A percentile compares a stretch with the other conserved stretches of the same genome.
Evolutionary conservation across 2,888 invertebrate species (phyloP).

Genomic region (Drosophila mimetica): DNA sequence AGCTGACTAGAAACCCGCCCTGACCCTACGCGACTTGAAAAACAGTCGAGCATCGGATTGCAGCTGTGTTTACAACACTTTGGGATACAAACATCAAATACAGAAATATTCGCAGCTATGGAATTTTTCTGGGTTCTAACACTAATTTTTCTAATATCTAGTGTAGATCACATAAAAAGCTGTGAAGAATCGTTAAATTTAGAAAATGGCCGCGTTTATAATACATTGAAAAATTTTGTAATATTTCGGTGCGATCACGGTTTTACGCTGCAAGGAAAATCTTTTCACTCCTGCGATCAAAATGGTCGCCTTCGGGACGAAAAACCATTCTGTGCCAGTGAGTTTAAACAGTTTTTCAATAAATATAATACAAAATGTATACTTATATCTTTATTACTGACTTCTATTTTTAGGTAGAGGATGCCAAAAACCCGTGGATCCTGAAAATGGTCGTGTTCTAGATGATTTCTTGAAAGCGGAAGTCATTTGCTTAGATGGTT

Average conservation of each 20-base stretch:
- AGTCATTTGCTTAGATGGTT: constrained; percentile 89
- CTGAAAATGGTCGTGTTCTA: constrained; percentile 86
- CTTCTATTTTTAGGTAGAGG: constrained; percentile 85
- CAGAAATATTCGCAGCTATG: background rate
- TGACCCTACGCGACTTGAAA: background rate
- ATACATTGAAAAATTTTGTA: background rate
- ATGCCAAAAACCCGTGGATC: constrained; percentile 85
- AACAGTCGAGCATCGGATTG: background rate
- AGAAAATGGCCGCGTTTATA: constrained; percentile 25
- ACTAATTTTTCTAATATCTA: background rate
- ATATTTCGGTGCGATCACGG: constrained; percentile 28
- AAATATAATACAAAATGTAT: too few species aligned
- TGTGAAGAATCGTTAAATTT: constrained; percentile 33
- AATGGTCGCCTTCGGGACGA: constrained; percentile 48
- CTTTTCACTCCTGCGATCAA: constrained; percentile 1
- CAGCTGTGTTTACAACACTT: background rate
- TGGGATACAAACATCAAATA: background rate
- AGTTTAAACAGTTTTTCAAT: constrained; percentile 42
- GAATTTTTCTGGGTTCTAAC: constrained; percentile 1
- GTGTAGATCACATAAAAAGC: constrained; percentile 4
- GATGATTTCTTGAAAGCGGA: constrained; percentile 86
- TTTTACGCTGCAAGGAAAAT: constrained; percentile 37
- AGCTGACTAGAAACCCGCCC: background rate
- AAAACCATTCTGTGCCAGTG: constrained; percentile 61
- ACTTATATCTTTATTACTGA: background rate